phyloP scores from a whole-genome alignment of 2,888 invertebrate species.

The Halictus quadricinctus region DNA sequence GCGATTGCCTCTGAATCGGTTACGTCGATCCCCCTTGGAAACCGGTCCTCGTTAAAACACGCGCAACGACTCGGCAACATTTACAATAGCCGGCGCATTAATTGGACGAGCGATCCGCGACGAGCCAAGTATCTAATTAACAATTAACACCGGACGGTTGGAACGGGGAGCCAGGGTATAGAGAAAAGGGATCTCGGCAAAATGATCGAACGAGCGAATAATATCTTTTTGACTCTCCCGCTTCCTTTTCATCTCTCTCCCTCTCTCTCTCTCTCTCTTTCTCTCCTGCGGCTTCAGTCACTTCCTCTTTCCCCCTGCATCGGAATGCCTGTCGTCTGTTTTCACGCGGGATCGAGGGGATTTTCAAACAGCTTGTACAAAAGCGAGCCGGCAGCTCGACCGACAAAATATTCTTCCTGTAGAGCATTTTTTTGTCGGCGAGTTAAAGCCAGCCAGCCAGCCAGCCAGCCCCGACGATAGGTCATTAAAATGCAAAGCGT shows the following conservation, averaged over 20 bases:
- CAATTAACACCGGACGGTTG: conserved; percentile 16
- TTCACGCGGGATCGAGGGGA: conserved; percentile 27
- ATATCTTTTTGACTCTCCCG: conserved; percentile 28
- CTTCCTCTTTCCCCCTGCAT: neutral
- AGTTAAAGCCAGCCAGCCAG: conserved; percentile 56
- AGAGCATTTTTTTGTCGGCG: conserved; percentile 38
- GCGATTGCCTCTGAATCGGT: conserved; percentile 13
- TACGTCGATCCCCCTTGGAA: conserved; percentile 17
- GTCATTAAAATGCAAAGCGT: conserved; percentile 78
- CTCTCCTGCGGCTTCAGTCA: neutral
- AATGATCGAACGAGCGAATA: conserved; percentile 10
- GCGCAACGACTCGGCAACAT: conserved; percentile 12
- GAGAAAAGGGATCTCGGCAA: neutral
- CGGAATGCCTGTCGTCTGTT: conserved; percentile 36
- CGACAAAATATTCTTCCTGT: conserved; percentile 52
- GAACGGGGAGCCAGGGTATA: no score
- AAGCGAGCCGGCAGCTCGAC: conserved; percentile 30
- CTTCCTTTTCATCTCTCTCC: conserved; percentile 5
- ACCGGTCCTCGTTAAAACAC: conserved; percentile 55
- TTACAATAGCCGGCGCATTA: conserved; percentile 26
- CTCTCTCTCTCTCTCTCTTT: neutral
- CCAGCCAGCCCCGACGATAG: conserved; percentile 53
- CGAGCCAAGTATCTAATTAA: conserved; percentile 42
- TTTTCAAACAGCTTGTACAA: conserved; percentile 44
- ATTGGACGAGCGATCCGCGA: conserved; percentile 10